Percentiles rank a stretch among this genome's conserved stretches.
phyloP scores from a whole-genome alignment of 2,113 vertebrate species.

The Pardalotus punctatus region DNA sequence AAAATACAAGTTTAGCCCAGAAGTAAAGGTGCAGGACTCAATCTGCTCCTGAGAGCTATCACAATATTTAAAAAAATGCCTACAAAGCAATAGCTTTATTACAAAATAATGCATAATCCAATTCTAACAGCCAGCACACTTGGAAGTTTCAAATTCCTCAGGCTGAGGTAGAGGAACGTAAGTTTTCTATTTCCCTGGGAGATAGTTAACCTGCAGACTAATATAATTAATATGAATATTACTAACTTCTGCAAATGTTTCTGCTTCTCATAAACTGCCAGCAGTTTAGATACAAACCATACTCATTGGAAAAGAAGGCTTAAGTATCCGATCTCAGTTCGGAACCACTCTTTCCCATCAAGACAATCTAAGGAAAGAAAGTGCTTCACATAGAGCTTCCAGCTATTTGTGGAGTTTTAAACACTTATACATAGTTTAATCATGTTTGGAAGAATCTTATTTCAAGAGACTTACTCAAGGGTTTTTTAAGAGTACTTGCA shows the following conservation, averaged over 20 bases:
- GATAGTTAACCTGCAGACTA: background rate
- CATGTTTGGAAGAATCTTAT: background rate
- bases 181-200: background rate
- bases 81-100: background rate
- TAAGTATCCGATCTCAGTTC: background rate
- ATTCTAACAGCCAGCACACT: background rate
- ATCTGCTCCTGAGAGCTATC: background rate
- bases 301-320: background rate
- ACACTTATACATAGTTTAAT: background rate
- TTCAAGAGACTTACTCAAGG: background rate
- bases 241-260: background rate
- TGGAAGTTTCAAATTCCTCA: background rate
- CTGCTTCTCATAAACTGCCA: background rate
- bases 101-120: background rate
- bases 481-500: background rate
- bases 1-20: background rate
- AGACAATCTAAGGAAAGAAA: background rate
- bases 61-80: background rate
- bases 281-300: background rate
- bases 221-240: background rate
- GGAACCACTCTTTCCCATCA: background rate
- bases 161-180: background rate
- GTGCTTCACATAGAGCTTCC: background rate
- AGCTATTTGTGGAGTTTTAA: background rate
- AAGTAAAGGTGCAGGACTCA: background rate